Base-by-base conservation (phyloP, 2,113 vertebrate species). In the Clupea harengus region DNA sequence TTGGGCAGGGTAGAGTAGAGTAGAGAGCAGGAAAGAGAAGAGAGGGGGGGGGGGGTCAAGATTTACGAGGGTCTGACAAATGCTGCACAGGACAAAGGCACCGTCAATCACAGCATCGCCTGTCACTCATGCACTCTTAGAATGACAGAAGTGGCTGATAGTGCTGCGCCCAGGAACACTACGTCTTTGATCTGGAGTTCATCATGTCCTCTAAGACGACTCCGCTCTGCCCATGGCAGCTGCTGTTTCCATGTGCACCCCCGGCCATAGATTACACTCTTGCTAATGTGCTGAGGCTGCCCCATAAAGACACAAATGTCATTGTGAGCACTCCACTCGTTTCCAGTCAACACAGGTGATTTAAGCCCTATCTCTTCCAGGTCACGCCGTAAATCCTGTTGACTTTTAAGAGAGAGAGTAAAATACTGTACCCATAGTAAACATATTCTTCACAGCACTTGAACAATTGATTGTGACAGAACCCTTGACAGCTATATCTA, bases 171-270 rank as follows among this genome's bases (percentile, higher is more conserved):
- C 50, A 15, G 18, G 86, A 84, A 78, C 75, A 57, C 54, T 81
- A 54, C 28, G 85, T 39, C 8, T 86, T 82, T 90, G 87, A 89
- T 86, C 87, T 84, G 90, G 28, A 45, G 83, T 86, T 84, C 81
- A 90, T 91, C 88, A 90, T 93, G 86, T 91, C 84, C 78, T 85
- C 81, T 28, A n/a, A 83, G 52, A 83, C 25, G 20, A 54, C 50
- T 60, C 13, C 32, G 13, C 28, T 4, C 5, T 22, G 2, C 52
- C 52, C 17, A 18, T 18, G 52, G 52, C 52, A 28, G 28, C 60
- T 67, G 60, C 25, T 2, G 25, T 54, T 1, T n/a, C 60, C 60
- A 67, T 2, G 60, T 67, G 64, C 39, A 39, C 39, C 9, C 25
- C 11, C 13, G n/a, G 22, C 67, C 67, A 9, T 75, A 75, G 72